These are phyloP conservation scores for Clarias batrachus DNA, from an alignment of 2,113 vertebrate species.

Conservation along the genomic window DNA sequence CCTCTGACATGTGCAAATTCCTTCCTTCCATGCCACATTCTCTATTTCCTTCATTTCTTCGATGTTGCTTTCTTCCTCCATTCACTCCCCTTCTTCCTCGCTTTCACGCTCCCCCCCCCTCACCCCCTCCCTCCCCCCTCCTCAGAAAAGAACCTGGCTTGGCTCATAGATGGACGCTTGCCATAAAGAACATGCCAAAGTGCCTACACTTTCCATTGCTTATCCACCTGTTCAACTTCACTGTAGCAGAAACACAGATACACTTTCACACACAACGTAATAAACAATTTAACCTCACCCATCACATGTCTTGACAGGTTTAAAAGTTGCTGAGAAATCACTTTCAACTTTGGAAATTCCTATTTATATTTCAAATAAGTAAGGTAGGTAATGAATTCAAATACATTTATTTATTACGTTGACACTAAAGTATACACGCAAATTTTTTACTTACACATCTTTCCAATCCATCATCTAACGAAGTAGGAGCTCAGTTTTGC, in stretches of 20 bases:
- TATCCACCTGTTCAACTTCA: constrained; percentile 72
- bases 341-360: neutral
- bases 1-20: constrained; percentile 44
- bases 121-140: constrained; percentile 32
- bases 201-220: constrained; percentile 63
- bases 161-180: constrained; percentile 54
- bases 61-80: neutral
- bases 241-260: constrained; percentile 30
- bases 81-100: neutral
- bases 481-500: constrained; percentile 60
- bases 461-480: constrained; percentile 81
- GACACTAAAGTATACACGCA: neutral
- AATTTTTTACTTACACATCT: constrained; percentile 74
- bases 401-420: neutral
- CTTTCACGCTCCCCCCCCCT: constrained; percentile 6
- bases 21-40: neutral
- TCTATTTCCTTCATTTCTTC: neutral
- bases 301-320: constrained; percentile 44
- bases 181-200: constrained; percentile 51
- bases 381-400: neutral
- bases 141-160: constrained; percentile 4
- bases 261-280: neutral
- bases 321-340: constrained; percentile 15
- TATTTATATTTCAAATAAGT: constrained; percentile 3
- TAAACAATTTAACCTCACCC: constrained; percentile 28